Percentiles rank a stretch among this genome's conserved stretches.
These are phyloP conservation scores for Drosophila nigritarsus DNA, from an alignment of 2,888 invertebrate genomes.

Conservation along the genomic window DNA sequence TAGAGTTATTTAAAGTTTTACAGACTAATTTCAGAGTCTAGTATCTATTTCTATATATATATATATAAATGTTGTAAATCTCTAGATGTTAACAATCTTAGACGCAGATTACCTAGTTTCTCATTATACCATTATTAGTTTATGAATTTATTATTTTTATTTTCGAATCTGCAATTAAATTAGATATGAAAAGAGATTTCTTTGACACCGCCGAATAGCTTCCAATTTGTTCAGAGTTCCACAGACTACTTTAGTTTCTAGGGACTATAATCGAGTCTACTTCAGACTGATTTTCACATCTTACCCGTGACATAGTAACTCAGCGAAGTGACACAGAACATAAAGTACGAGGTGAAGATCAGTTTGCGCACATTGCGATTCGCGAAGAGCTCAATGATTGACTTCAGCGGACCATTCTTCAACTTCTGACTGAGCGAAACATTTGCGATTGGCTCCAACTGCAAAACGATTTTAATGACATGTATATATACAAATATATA, in stretches of 20 bases:
- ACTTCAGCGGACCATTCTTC: conserved; percentile 82
- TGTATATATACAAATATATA: background rate
- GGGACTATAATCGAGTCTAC: background rate
- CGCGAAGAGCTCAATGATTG: conserved; percentile 81
- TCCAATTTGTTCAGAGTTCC: background rate
- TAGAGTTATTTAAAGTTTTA: no score
- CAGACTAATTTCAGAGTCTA: no score
- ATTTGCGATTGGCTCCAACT: conserved; percentile 61
- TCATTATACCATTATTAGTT: background rate
- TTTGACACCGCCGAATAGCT: background rate
- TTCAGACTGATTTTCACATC: background rate
- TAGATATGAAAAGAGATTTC: background rate
- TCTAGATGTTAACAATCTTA: background rate
- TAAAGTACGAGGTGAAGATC: conserved; percentile 85
- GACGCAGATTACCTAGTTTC: background rate
- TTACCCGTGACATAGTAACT: conserved; percentile 85
- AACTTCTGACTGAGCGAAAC: conserved; percentile 71
- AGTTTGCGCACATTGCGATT: conserved; percentile 80
- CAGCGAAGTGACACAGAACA: conserved; percentile 84
- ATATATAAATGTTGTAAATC: no score
- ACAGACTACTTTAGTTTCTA: background rate
- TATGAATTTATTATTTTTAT: background rate
- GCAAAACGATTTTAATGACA: conserved; percentile 9
- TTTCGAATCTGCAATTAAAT: background rate
- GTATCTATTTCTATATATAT: no score